These are phyloP conservation scores for Himalopsyche phryganea DNA, from an alignment of 1,140 invertebrate species.

Conservation along the genomic window DNA sequence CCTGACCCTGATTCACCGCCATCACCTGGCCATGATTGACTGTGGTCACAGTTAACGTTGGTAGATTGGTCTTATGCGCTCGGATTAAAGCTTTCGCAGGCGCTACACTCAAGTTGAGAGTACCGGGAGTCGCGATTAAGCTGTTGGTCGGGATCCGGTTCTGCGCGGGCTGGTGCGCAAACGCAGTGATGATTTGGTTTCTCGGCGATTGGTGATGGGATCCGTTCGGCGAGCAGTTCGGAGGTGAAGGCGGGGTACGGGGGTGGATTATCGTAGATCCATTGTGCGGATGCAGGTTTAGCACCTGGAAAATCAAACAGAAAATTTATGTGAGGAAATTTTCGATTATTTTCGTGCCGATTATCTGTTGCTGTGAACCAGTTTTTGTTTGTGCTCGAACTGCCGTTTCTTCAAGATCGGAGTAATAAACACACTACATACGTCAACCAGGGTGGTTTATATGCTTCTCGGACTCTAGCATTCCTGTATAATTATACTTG, in stretches of 20 bases:
- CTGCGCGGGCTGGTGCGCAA: constrained; percentile 23
- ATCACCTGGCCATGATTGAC: constrained; percentile 25
- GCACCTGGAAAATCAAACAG: neutral
- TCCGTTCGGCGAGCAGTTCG: neutral
- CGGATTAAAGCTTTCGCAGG: constrained; percentile 10
- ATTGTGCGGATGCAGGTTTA: constrained; percentile 13
- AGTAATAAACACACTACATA: too few species aligned
- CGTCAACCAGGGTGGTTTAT: too few species aligned
- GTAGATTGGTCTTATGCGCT: constrained; percentile 17
- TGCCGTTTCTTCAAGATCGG: too few species aligned
- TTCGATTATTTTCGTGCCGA: neutral
- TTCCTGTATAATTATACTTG: too few species aligned
- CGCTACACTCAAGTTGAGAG: constrained; percentile 18
- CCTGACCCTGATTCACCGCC: constrained; percentile 29
- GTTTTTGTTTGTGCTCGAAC: too few species aligned
- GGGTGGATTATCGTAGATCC: neutral
- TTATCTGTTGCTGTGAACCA: too few species aligned
- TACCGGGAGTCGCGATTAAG: constrained; percentile 16
- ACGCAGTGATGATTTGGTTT: constrained; percentile 18
- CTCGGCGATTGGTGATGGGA: constrained; percentile 2
- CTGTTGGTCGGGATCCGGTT: constrained; percentile 21
- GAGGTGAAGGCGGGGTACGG: neutral
- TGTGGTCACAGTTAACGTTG: constrained; percentile 28
- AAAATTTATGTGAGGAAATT: neutral
- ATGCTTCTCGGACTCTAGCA: too few species aligned